Evolutionary conservation across 2,888 invertebrate genomes (phyloP), one percentile per base, ranked within the genome.

Genomic region (Imbricaverruca yamaguchii): DNA sequence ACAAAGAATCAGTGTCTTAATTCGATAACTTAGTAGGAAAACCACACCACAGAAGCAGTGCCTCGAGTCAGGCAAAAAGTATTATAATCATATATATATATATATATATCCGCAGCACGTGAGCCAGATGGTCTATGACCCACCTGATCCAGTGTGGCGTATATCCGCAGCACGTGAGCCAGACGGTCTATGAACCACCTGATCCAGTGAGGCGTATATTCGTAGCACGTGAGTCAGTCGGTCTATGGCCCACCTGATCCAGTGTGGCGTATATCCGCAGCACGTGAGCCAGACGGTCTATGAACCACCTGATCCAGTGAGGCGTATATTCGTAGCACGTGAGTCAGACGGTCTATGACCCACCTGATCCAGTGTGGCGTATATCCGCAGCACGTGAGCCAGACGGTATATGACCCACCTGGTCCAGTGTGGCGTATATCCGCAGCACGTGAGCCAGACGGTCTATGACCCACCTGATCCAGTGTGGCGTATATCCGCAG

Each of bases 141-240:
- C 23, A 13, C 79, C 79, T 57, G 79, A 57, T n/a, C 59, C 23
- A 23, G 25, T 23, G 57, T 23, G 25, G 8, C 79, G 15, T 57
- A 79, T 23, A 57, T 57, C n/a, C 12, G 10, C 57, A 79, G 57
- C 25, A 57, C 79, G 56, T 56, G 57, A 57, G 25, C 12, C 79
- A 79, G 57, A 57, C 57, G 56, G 57, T 79, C 57, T 15, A 21
- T 67, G 65, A 11, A 23, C 12, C 59, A 79, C 79, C 79, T 79
- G 79, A 23, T 79, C 79, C 13, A 79, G 79, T 18, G 57, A 57
- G 23, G 79, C 79, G 79, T 25, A 79, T 10, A 79, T 56, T 1
- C 59, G 79, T 23, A 79, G 79, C 56, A 59, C 79, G 56, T 59
- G 79, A 57, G 79, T 15, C 57, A 79, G 79, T 15, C 13, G n/a